These are phyloP conservation scores for Cyclopterus lumpus DNA, from an alignment of 2,797 vertebrate genomes.

Conservation along the genomic window DNA sequence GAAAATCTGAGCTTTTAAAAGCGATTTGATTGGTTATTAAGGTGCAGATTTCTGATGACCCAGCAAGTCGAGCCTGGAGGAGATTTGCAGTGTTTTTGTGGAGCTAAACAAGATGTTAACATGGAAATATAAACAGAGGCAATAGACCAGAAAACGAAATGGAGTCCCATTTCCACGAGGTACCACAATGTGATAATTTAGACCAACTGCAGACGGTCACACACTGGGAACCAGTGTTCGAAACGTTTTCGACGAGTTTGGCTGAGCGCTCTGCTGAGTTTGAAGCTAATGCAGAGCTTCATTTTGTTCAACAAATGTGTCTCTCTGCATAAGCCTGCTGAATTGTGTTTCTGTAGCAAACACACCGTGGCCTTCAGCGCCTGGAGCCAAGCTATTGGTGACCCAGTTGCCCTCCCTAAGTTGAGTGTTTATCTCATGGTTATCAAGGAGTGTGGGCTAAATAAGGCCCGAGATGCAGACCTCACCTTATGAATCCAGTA, in stretches of 20 bases:
- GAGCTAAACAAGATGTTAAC: slow-evolving; percentile 70
- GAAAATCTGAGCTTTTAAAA: slow-evolving; percentile 50
- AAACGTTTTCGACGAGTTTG: slow-evolving; percentile 58
- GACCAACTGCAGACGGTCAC: slow-evolving; percentile 61
- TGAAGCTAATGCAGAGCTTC: slow-evolving; percentile 44
- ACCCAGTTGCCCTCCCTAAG: slow-evolving; percentile 69
- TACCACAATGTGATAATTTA: slow-evolving; percentile 72
- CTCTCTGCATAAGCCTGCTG: slow-evolving; percentile 18
- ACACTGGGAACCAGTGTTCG: slow-evolving; percentile 46
- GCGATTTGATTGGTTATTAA: slow-evolving; percentile 52
- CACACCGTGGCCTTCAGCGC: slow-evolving; percentile 33
- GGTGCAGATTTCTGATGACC: slow-evolving; percentile 63
- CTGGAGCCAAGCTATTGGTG: slow-evolving; percentile 57
- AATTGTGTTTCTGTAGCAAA: slow-evolving; percentile 49
- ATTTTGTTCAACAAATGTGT: slow-evolving; percentile 40
- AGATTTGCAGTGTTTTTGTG: slow-evolving; percentile 56
- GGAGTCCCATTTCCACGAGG: slow-evolving; percentile 61
- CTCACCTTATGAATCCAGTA: slow-evolving; percentile 75
- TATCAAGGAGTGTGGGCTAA: slow-evolving; percentile 70
- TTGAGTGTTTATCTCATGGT: slow-evolving; percentile 80
- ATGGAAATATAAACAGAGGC: slow-evolving; percentile 71
- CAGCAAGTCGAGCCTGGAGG: slow-evolving; percentile 38
- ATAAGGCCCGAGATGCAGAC: slow-evolving; percentile 62
- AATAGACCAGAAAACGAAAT: slow-evolving; percentile 69
- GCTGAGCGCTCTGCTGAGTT: slow-evolving; percentile 36